Evolutionary conservation across 2,797 vertebrate genomes (phyloP).

Genomic region (Choloepus didactylus): DNA sequence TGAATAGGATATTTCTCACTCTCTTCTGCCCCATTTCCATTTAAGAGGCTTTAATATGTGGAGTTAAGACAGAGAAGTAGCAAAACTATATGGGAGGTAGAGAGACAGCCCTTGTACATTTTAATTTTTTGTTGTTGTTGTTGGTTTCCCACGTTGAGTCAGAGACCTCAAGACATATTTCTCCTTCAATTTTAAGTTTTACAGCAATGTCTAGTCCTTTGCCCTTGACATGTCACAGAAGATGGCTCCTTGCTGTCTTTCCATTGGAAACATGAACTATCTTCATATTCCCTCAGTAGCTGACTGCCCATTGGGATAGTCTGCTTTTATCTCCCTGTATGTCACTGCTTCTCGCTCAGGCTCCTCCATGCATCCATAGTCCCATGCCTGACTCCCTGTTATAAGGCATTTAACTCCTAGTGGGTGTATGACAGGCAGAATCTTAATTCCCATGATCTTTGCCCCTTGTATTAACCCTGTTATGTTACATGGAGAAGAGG

Average conservation of each 20-base stretch:
- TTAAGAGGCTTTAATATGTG: neutral
- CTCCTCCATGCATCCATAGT: neutral
- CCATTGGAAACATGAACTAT: neutral
- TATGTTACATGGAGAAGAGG: neutral
- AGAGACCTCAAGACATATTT: neutral
- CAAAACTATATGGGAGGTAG: neutral
- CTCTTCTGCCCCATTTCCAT: neutral
- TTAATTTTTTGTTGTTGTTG: neutral
- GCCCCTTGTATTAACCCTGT: neutral
- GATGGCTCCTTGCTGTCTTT: neutral
- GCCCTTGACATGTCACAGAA: neutral
- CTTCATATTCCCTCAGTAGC: neutral
- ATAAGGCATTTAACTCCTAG: neutral
- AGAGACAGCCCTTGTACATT: neutral
- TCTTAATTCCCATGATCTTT: neutral
- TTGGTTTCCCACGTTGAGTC: neutral
- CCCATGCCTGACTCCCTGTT: neutral
- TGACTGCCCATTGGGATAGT: neutral
- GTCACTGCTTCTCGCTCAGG: neutral
- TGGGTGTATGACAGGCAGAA: neutral
- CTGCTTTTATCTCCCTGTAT: neutral
- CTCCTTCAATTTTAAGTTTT: constrained; percentile 26
- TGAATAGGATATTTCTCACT: neutral
- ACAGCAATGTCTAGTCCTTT: neutral
- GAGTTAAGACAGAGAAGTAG: neutral